Evolutionary conservation across 1,140 invertebrate species (phyloP), one percentile per base, ranked within the genome.

Genomic region (Chrysoperla carnea): DNA sequence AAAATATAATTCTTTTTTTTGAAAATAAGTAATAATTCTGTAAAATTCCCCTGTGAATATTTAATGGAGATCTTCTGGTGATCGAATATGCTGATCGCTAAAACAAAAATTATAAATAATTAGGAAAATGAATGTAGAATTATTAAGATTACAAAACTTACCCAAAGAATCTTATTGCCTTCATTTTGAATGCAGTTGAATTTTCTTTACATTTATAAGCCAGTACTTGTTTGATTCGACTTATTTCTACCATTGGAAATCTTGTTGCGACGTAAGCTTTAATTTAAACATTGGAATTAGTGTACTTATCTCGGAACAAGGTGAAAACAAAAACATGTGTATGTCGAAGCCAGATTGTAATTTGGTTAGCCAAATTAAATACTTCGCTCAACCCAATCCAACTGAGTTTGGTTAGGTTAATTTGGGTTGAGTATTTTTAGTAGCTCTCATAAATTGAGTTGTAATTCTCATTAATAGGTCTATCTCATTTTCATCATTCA

Each of bases 161-260:
- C 65, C 66, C 67, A 52, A 68, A 70, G 55, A 70, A 79, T 64
- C 75, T 70, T 53, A 76, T 74, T 38, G 74, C 75, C 54, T 77
- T 70, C 75, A 78, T 78, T 56, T 76, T 68, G 33, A 78, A 70
- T 45, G 78, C 75, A 13, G 76, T 77, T 45, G 76, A 78, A 57
- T 78, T 79, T 58, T 79, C 78, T 62, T 81, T 79, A 63, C 78
- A 81, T 56, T 81, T 81, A 61, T 79, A 81, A 14, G 78, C 78
- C 46, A 81, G 63, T 45, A 81, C 76, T 60, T 81, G 78, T 58
- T 79, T 79, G 52, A 79, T 78, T 53, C 76, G 68, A 58, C 74
- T 77, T 49, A 78, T 75, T 60, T 78, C 76, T 35, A 79, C 71
- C 46, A 74, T 70, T 28, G 78, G 78, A 64, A 81, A 81, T 53